Conservation (phyloP, 2,113 vertebrate species). For the Mellivora capensis region DNA sequence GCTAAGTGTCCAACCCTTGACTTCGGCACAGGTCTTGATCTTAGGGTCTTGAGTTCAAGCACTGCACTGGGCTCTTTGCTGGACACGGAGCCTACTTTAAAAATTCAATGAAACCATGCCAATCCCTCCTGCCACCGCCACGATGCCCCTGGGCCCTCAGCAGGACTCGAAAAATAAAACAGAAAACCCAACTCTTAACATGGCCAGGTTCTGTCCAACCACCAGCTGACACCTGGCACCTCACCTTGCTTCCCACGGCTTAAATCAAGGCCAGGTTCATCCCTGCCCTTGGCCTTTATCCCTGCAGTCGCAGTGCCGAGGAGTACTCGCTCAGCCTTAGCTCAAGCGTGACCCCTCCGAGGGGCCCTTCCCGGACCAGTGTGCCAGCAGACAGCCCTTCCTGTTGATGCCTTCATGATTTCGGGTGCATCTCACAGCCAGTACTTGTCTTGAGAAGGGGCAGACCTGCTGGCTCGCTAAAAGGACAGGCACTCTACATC, state of each 20-base stretch:
- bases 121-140: neutral
- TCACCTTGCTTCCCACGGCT: too few relatives aligned
- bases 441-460: neutral
- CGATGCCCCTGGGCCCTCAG: neutral
- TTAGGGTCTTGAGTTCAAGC: neutral
- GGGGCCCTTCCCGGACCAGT: neutral
- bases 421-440: neutral
- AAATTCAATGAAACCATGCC: neutral
- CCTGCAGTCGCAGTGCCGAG: neutral
- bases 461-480: too few relatives aligned
- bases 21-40: neutral
- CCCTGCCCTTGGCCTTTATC: neutral
- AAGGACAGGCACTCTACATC: too few relatives aligned
- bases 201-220: neutral
- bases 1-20: neutral
- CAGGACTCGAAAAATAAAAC: neutral
- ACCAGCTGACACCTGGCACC: neutral
- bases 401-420: neutral
- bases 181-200: neutral
- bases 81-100: neutral
- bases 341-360: too few relatives aligned
- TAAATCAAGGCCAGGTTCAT: neutral
- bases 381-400: neutral
- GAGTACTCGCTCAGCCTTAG: neutral
- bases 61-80: neutral